Evolutionary conservation across 1,140 invertebrate species (phyloP).

Genomic region (Drosophila murphyi): DNA sequence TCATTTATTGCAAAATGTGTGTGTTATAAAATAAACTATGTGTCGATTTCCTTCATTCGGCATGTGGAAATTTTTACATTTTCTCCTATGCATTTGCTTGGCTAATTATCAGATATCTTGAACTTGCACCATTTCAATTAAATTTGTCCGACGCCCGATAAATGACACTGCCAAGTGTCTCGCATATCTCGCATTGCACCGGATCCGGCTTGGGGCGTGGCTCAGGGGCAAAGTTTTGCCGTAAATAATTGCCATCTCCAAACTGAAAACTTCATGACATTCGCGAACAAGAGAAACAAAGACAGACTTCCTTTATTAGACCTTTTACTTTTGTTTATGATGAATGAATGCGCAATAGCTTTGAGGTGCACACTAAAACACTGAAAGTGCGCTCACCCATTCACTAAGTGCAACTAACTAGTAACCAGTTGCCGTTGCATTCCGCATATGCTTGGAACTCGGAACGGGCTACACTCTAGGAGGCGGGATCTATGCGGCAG

Average conservation of each 20-base stretch:
- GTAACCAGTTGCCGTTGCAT: conserved; percentile 63
- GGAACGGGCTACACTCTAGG: background rate
- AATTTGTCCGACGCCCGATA: background rate
- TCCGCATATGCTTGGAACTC: conserved; percentile 33
- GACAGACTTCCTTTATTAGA: conserved; percentile 42
- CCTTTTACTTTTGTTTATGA: conserved; percentile 53
- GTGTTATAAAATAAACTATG: conserved; percentile 19
- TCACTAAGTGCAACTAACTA: conserved; percentile 33
- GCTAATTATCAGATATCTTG: conserved; percentile 22
- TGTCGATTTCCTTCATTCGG: conserved; percentile 17
- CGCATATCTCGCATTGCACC: background rate
- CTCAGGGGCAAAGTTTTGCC: no score
- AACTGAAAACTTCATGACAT: conserved; percentile 27
- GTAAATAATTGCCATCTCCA: no score
- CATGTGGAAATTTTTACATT: conserved; percentile 1
- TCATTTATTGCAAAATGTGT: conserved; percentile 20
- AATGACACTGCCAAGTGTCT: no score
- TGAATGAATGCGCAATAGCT: conserved; percentile 58
- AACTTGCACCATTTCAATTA: conserved; percentile 36
- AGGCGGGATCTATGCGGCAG: conserved; percentile 28
- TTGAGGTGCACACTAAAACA: conserved; percentile 21
- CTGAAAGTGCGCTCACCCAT: conserved; percentile 12
- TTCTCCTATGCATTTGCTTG: conserved; percentile 18
- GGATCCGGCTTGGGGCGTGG: no score
- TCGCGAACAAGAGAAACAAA: conserved; percentile 7